Evolutionary conservation across 2,113 vertebrate species (phyloP).

Genomic region (Hemiprocne comata): DNA sequence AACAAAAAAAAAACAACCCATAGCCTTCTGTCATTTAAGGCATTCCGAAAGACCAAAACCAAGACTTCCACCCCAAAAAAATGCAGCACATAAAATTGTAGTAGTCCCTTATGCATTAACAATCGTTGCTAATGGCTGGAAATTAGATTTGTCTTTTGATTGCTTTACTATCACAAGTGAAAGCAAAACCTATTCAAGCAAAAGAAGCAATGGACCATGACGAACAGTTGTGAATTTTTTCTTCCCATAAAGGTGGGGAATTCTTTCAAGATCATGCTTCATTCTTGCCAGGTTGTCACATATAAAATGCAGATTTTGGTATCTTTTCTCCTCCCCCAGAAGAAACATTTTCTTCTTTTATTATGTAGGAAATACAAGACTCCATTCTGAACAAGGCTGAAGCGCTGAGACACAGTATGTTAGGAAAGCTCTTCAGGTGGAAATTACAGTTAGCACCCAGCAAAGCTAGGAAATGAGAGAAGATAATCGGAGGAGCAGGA

Average conservation of each 20-base stretch:
- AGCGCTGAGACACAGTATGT: fast-evolving
- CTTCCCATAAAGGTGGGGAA: slow-evolving; percentile 29
- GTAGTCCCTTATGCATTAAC: slow-evolving; percentile 49
- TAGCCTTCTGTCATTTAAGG: neutral
- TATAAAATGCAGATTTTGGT: neutral
- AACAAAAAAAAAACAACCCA: neutral
- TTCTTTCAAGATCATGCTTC: slow-evolving; percentile 35
- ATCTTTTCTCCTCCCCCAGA: neutral
- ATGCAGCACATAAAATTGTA: neutral
- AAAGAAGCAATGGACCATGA: slow-evolving; percentile 53
- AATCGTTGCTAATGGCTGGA: slow-evolving; percentile 37
- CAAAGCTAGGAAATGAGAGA: fast-evolving
- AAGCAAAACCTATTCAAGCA: slow-evolving; percentile 62
- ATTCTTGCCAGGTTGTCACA: neutral
- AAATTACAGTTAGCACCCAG: neutral
- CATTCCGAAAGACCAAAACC: slow-evolving; percentile 32
- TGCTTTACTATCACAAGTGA: slow-evolving; percentile 59
- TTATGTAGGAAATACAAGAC: neutral
- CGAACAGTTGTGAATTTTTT: slow-evolving; percentile 39
- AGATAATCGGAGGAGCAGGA: neutral
- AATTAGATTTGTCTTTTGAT: slow-evolving; percentile 65
- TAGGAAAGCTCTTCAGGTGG: neutral
- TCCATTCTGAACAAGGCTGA: neutral
- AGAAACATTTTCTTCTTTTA: neutral
- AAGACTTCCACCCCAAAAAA: slow-evolving; percentile 5